A percentile compares a stretch with the other conserved stretches of the same genome.
These are phyloP conservation scores for Crenichthys baileyi DNA, from an alignment of 2,797 vertebrate species.

Conservation along the genomic window DNA sequence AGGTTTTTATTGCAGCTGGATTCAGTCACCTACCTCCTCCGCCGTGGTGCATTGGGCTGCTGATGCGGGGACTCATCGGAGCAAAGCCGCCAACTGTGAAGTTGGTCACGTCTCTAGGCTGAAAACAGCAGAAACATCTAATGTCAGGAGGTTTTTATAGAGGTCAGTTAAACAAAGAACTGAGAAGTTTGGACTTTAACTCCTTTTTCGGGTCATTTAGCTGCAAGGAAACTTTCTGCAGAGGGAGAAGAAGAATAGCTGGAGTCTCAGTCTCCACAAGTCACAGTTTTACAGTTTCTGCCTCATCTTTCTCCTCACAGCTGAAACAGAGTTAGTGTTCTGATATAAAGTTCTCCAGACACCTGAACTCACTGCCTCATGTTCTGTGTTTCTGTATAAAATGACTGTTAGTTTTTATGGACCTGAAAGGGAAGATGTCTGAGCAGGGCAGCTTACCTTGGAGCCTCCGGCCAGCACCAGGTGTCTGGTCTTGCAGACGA, in stretches of 20 bases:
- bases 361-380: no score
- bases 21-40: slow-evolving; percentile 72
- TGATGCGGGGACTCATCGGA: slow-evolving; percentile 95
- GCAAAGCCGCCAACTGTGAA: slow-evolving; percentile 90
- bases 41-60: slow-evolving; percentile 92
- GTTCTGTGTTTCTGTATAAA: no score
- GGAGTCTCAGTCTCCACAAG: neutral
- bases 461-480: slow-evolving; percentile 92
- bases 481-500: slow-evolving; percentile 93
- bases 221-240: no score
- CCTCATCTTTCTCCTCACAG: no score
- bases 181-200: no score
- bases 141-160: neutral
- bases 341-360: no score
- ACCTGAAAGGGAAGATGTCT: neutral
- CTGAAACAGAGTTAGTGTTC: no score
- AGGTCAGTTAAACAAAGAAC: neutral
- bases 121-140: neutral
- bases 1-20: no score
- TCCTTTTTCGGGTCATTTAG: no score
- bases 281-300: no score
- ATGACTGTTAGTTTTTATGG: no score
- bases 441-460: slow-evolving; percentile 80
- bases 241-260: no score
- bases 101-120: slow-evolving; percentile 95